Conservation (phyloP, 2,888 invertebrate species). For the Acheta domesticus region DNA sequence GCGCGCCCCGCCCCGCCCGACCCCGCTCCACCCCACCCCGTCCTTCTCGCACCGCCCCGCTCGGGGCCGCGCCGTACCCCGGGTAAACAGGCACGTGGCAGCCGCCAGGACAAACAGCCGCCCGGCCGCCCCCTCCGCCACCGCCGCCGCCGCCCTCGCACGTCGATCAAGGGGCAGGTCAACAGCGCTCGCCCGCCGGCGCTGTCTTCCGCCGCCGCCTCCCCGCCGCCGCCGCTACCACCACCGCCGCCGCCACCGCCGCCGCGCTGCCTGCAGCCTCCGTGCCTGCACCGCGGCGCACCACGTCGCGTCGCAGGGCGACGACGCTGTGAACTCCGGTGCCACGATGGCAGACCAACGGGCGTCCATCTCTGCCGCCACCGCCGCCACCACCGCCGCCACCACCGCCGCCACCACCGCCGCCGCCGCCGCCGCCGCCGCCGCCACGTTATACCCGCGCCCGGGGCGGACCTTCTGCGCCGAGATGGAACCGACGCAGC, state of each 20-base stretch:
- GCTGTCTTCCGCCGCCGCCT: not conserved
- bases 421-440: not conserved
- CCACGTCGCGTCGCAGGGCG: too few species aligned
- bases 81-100: slow-evolving; percentile 7
- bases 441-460: not conserved
- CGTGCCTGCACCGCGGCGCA: too few species aligned
- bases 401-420: not conserved
- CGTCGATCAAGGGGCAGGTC: slow-evolving; percentile 18
- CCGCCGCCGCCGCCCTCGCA: not conserved
- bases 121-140: not conserved
- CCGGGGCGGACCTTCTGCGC: not conserved
- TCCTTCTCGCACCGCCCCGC: too few species aligned
- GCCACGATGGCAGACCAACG: not conserved
- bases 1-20: not conserved
- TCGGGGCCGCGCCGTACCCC: not conserved
- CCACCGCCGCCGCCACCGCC: too few species aligned
- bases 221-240: not conserved
- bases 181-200: not conserved
- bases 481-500: not conserved
- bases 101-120: not conserved
- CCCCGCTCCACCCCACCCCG: too few species aligned
- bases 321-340: not conserved
- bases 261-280: too few species aligned
- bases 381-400: not conserved
- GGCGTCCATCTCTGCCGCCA: not conserved